Base-by-base conservation (phyloP, 2,113 vertebrate genomes). In the Lepidothrix coronata region DNA sequence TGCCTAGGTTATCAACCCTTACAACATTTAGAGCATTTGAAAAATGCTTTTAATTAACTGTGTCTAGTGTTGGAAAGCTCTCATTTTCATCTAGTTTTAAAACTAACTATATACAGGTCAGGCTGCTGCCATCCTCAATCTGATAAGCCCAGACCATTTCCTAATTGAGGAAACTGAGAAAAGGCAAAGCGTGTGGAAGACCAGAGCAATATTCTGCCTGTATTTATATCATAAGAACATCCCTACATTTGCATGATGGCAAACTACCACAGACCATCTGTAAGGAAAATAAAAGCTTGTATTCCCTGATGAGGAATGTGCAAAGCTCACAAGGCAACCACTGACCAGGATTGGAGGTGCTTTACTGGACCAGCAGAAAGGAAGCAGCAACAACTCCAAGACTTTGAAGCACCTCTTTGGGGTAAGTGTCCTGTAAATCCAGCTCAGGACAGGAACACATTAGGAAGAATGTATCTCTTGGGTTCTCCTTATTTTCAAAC, bases 351-450 rank as follows among this genome's bases (percentile, higher is more conserved):
- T 0, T 67, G 43, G 31, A 78, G 51, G 19, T 54, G 81, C 46
- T n/a, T 31, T 27, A 44, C 57, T 31, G 51, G 33, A 66, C 37
- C 6, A 4, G 10, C 30, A 43, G 72, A 30, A 62, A 43, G 72
- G n/a, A 62, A 15, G 48, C 31, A 85, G 70, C 28, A 76, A 44
- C 20, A 89, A 20, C 46, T 46, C 74, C 14, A 83, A 16, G 46
- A 19, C 0, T 1, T 0, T 0, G 0, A 72, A 44, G 24, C 49
- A 49, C 4, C 28, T 57, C 43, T 46, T 13, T 3, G 12, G 15
- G 25, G 2, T 25, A 95, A 44, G 28, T 79, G 48, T 33, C 39
- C 75, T 75, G 12, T 5, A 82, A 67, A 82, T 30, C 52, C 88
- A 82, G 67, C 74, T 93, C 66, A 68, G 22, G 44, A 28, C 23